Conservation (phyloP, 2,888 invertebrate species). For the Druceiella hillmani region DNA sequence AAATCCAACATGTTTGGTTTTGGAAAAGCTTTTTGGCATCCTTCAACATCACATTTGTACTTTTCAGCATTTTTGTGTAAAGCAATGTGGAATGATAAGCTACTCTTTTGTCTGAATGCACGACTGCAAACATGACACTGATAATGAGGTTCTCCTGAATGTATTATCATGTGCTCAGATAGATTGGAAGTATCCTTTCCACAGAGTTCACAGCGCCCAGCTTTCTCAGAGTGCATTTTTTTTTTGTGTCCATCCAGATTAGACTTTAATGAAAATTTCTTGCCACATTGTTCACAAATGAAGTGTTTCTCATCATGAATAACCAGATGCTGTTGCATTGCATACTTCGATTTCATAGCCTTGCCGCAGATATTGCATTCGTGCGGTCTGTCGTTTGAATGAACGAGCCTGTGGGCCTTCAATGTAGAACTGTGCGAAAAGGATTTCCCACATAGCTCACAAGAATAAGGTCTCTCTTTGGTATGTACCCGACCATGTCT, state of each 20-base stretch:
- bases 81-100: constrained; percentile 8
- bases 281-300: constrained; percentile 20
- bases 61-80: constrained; percentile 12
- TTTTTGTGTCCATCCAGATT: constrained; percentile 16
- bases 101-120: constrained; percentile 12
- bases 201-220: constrained; percentile 16
- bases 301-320: constrained; percentile 11
- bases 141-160: constrained; percentile 11
- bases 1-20: constrained; percentile 17
- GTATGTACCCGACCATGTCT: constrained; percentile 17
- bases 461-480: constrained; percentile 13
- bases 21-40: constrained; percentile 15
- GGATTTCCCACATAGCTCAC: constrained; percentile 15
- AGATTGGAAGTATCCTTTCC: constrained; percentile 14
- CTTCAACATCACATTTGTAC: constrained; percentile 15
- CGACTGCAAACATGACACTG: constrained; percentile 13
- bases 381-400: constrained; percentile 9
- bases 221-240: constrained; percentile 15
- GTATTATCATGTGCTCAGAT: constrained; percentile 16
- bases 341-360: constrained; percentile 12
- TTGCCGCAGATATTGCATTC: constrained; percentile 10
- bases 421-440: constrained; percentile 11
- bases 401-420: constrained; percentile 11
- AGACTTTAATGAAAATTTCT: constrained; percentile 15
- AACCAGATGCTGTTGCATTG: constrained; percentile 15